Base-by-base conservation (phyloP, 2,113 vertebrate genomes). In the Lasiurus cinereus region DNA sequence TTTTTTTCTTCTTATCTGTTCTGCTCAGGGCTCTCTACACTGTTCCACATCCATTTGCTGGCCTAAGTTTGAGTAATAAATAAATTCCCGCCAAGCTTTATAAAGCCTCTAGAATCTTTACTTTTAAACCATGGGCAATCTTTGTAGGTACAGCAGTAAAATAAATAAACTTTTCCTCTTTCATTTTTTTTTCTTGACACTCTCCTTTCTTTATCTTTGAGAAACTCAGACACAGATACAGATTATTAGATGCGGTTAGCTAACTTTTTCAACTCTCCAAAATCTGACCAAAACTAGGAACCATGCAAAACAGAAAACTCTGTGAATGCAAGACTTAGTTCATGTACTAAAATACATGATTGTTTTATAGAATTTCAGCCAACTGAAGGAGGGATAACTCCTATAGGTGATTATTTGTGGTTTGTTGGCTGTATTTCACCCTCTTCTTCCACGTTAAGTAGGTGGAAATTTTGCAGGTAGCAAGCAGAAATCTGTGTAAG, bases 401-500 rank as follows among this genome's bases (percentile, higher is more conserved):
- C 56, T 83, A 31, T 2, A 76, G 12, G 59, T 7, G 59, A 36
- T 52, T 72, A 36, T 50, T 50, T 56, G 18, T 80, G 85, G 24
- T 62, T 83, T 56, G 19, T 89, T 93, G 83, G 48, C 33, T 91
- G 5, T 67, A 5, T 13, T 62, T 54, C 13, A 2, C 29, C 12
- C 66, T 56, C 29, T 4, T 56, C 33, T 87, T 19, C 24, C 24
- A 67, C 52, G 83, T 33, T 50, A 79, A 87, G 18, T 18, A 62
- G 70, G 22, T 39, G 27, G 64, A 48, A 48, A 59, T 43, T 86
- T 82, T 91, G 50, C n/a, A n/a, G 46, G 5, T 54, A 14, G 48
- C 78, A 90, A 88, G 54, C 15, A 93, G 43, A 80, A 76, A 70
- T 27, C 33, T 79, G 64, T 33, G 87, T 48, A 39, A 92, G 54